Percentiles rank a stretch among this genome's conserved stretches.
These are phyloP conservation scores for Morone chrysops DNA, from an alignment of 2,113 vertebrate species.

Conservation along the genomic window DNA sequence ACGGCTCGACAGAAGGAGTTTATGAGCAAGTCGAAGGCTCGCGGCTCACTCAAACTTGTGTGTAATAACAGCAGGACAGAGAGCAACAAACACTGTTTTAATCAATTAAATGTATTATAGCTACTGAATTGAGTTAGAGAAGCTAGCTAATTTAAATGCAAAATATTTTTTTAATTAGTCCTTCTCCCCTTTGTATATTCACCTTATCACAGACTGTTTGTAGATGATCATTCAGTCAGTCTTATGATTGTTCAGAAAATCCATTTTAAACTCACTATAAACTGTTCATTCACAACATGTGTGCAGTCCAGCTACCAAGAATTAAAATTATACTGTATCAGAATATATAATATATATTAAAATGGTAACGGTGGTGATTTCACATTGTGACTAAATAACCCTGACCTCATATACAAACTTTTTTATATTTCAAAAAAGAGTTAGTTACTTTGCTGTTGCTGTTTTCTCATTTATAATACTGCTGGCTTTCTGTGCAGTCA, in stretches of 20 bases:
- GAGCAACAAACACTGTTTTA: background rate
- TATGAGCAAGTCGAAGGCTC: background rate
- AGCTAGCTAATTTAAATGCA: background rate
- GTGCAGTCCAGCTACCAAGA: background rate
- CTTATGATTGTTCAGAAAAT: background rate
- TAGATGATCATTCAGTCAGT: background rate
- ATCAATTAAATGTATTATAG: too few relatives aligned
- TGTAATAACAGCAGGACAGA: background rate
- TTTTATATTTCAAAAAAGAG: background rate
- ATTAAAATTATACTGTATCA: background rate
- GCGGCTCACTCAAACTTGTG: background rate
- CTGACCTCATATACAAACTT: background rate
- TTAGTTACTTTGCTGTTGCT: slow-evolving; percentile 2
- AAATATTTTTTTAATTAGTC: background rate
- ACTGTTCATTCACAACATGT: background rate
- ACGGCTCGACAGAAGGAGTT: background rate
- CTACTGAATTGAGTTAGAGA: background rate
- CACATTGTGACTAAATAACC: background rate
- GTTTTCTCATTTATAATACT: slow-evolving; percentile 9
- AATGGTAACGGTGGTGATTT: background rate
- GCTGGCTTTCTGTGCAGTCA: slow-evolving; percentile 26
- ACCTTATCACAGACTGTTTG: background rate
- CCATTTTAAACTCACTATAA: background rate
- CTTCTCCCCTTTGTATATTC: background rate
- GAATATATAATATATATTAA: background rate